Evolutionary conservation across 1,140 invertebrate genomes (phyloP).

Genomic region (Prorops nasuta): DNA sequence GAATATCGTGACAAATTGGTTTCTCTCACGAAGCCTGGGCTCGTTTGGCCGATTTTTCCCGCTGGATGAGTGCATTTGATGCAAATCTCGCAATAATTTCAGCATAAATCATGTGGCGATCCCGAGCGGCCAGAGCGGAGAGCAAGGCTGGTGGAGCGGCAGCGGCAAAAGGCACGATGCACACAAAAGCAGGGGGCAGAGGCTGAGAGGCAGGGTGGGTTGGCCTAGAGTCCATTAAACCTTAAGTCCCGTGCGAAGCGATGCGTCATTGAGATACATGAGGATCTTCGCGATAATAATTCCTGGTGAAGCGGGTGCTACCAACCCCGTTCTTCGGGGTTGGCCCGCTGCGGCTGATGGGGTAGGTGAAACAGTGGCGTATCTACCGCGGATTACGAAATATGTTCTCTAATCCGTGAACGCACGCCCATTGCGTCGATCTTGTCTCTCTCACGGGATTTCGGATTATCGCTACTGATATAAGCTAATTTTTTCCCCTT

Average conservation of each 20-base stretch:
- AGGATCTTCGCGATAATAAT: conserved; percentile 50
- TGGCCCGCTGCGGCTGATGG: conserved; percentile 27
- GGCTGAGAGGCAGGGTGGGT: conserved; percentile 16
- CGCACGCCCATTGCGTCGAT: conserved; percentile 34
- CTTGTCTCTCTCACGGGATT: conserved; percentile 25
- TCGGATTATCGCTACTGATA: conserved; percentile 46
- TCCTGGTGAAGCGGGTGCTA: conserved; percentile 10
- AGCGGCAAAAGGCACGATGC: no score
- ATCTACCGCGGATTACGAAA: conserved; percentile 49
- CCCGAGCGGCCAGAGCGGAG: no score
- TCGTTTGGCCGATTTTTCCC: no score
- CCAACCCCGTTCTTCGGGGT: conserved; percentile 29
- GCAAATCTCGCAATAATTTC: no score
- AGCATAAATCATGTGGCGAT: no score
- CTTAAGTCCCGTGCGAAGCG: conserved; percentile 55
- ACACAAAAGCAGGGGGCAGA: not conserved
- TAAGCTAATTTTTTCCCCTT: conserved; percentile 51
- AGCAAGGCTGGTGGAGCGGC: no score
- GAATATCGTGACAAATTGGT: no score
- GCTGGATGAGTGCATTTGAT: no score
- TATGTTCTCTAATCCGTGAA: conserved; percentile 47
- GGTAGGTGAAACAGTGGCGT: conserved; percentile 8
- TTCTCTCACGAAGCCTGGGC: no score
- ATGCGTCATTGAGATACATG: conserved; percentile 52
- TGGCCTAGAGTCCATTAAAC: conserved; percentile 55